phyloP scores from a whole-genome alignment of 1,140 invertebrate genomes.

The Meteorus sp. region DNA sequence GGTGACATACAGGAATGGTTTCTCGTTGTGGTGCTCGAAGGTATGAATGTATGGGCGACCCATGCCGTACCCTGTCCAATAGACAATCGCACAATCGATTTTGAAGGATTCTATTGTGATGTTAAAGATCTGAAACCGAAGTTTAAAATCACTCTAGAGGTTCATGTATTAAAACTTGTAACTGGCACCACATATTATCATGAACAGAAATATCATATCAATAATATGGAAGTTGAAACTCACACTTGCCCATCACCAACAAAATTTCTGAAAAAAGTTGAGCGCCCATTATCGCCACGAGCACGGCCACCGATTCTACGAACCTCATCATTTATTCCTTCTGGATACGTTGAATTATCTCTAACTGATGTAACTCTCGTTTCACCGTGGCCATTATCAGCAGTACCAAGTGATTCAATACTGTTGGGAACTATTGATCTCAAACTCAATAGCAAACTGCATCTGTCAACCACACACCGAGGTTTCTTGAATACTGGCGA shows the following conservation, averaged over 20 bases:
- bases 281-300: slow-evolving; percentile 23
- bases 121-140: slow-evolving; percentile 35
- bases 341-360: slow-evolving; percentile 33
- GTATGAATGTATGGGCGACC: slow-evolving; percentile 33
- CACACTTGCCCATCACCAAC: slow-evolving; percentile 39
- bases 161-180: slow-evolving; percentile 36
- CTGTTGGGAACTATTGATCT: slow-evolving; percentile 44
- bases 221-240: slow-evolving; percentile 27
- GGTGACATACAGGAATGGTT: slow-evolving; percentile 38
- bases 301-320: background rate
- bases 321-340: slow-evolving; percentile 34
- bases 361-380: slow-evolving; percentile 32
- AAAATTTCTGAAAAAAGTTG: slow-evolving; percentile 34
- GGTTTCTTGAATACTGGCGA: slow-evolving; percentile 53
- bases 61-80: slow-evolving; percentile 29
- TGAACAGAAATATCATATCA: slow-evolving; percentile 40
- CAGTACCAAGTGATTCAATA: slow-evolving; percentile 37
- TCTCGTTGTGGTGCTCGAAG: slow-evolving; percentile 34
- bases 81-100: slow-evolving; percentile 26
- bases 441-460: slow-evolving; percentile 35
- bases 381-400: slow-evolving; percentile 38
- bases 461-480: slow-evolving; percentile 35
- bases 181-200: slow-evolving; percentile 26
- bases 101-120: slow-evolving; percentile 17
- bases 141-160: slow-evolving; percentile 38